A percentile compares a stretch with the other conserved stretches of the same genome.
phyloP scores from a whole-genome alignment of 2,797 vertebrate genomes.

The Microcaecilia unicolor region DNA sequence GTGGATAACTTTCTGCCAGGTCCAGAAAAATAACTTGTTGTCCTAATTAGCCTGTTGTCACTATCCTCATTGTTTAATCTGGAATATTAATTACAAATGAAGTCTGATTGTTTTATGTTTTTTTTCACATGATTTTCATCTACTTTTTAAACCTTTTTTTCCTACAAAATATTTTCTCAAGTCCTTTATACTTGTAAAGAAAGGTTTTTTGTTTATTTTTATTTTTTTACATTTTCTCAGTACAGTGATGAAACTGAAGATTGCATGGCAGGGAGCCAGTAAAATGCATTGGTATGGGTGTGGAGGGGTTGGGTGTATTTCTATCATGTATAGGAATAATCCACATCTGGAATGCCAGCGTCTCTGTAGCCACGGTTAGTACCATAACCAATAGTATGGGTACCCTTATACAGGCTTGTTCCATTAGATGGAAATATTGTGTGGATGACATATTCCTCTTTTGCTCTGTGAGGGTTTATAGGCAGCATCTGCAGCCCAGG shows the following conservation, averaged over 20 bases:
- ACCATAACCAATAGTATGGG: slow-evolving; percentile 67
- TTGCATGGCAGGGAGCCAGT: neutral
- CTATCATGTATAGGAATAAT: slow-evolving; percentile 88
- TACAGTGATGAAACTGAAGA: neutral
- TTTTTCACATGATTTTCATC: slow-evolving; percentile 4
- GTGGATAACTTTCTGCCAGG: too few relatives aligned
- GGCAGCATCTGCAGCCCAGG: slow-evolving; percentile 86
- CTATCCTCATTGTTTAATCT: slow-evolving; percentile 10
- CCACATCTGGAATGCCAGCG: slow-evolving; percentile 80
- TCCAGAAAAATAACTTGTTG: slow-evolving; percentile 2
- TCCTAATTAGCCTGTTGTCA: neutral
- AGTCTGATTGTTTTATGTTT: slow-evolving; percentile 21
- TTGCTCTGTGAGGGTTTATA: slow-evolving; percentile 71
- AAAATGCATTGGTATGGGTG: neutral
- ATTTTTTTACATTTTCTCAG: slow-evolving; percentile 1
- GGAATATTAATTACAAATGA: slow-evolving; percentile 31
- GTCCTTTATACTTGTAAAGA: slow-evolving; percentile 13
- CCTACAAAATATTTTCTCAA: slow-evolving; percentile 7
- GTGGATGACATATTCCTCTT: slow-evolving; percentile 87
- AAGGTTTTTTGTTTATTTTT: slow-evolving; percentile 3
- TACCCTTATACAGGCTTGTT: slow-evolving; percentile 77
- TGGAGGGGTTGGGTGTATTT: neutral
- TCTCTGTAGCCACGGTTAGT: slow-evolving; percentile 86
- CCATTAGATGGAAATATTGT: slow-evolving; percentile 90
- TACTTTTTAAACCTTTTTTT: slow-evolving; percentile 1